Percentiles rank a stretch among this genome's conserved stretches.
Conservation (phyloP, 1,140 invertebrate genomes). For the Rhyzopertha dominica region DNA sequence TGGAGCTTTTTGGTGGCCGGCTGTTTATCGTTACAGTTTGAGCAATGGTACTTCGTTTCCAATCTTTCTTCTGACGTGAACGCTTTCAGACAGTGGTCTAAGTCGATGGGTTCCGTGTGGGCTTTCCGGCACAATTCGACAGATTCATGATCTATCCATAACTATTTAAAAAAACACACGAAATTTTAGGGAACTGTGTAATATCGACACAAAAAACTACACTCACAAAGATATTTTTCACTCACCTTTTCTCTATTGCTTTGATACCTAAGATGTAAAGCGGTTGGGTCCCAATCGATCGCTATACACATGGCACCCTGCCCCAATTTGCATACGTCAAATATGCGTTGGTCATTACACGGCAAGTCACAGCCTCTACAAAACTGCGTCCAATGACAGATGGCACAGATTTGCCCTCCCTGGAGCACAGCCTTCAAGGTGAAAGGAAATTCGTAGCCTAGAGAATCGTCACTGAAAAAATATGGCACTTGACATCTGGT, state of each 20-base stretch:
- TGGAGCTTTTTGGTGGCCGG: constrained; percentile 83
- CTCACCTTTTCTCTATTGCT: constrained; percentile 69
- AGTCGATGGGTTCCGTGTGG: constrained; percentile 72
- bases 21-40: constrained; percentile 73
- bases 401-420: constrained; percentile 68
- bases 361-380: constrained; percentile 79
- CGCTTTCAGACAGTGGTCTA: constrained; percentile 73
- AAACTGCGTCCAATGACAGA: constrained; percentile 80
- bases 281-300: constrained; percentile 87
- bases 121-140: constrained; percentile 60
- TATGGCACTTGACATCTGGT: constrained; percentile 9
- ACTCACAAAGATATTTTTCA: too few relatives aligned
- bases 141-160: constrained; percentile 67
- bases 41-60: constrained; percentile 80
- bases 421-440: constrained; percentile 69
- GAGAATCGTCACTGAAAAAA: constrained; percentile 73
- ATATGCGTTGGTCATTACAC: constrained; percentile 52
- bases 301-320: constrained; percentile 52
- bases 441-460: constrained; percentile 87
- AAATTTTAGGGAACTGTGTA: too few relatives aligned
- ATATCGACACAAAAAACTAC: too few relatives aligned
- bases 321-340: constrained; percentile 34
- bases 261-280: constrained; percentile 82
- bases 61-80: constrained; percentile 83
- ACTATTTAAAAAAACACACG: constrained; percentile 48